These are phyloP conservation scores for Clostera curtula DNA, from an alignment of 2,888 invertebrate genomes.

Conservation along the genomic window DNA sequence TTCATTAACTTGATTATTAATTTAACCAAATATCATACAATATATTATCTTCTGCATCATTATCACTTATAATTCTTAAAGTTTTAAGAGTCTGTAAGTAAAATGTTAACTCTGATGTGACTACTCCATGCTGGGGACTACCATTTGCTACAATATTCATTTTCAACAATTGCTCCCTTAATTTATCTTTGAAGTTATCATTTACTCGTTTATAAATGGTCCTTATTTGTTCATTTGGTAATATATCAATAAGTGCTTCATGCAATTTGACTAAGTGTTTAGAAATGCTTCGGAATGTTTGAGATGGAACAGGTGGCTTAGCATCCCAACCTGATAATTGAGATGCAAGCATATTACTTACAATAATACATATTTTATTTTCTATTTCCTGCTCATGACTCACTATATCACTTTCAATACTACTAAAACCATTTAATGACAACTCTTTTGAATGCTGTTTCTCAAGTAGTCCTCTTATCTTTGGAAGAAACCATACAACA, in stretches of 20 bases:
- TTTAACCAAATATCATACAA: conserved; percentile 89
- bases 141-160: conserved; percentile 95
- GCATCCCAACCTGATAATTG: conserved; percentile 94
- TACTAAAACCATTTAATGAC: conserved; percentile 76
- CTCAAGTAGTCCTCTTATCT: conserved; percentile 81
- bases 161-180: conserved; percentile 87
- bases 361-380: conserved; percentile 92
- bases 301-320: conserved; percentile 95
- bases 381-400: conserved; percentile 95
- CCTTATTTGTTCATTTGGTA: conserved; percentile 87
- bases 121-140: conserved; percentile 96
- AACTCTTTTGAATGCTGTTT: conserved; percentile 69
- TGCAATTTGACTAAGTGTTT: conserved; percentile 92
- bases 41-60: conserved; percentile 83
- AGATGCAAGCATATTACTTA: conserved; percentile 87
- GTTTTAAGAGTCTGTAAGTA: conserved; percentile 91
- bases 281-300: conserved; percentile 89
- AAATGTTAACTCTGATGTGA: conserved; percentile 93
- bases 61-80: conserved; percentile 83
- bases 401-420: conserved; percentile 84
- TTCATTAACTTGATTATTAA: conserved; percentile 35
- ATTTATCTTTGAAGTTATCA: conserved; percentile 88
- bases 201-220: conserved; percentile 86
- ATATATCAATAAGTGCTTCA: conserved; percentile 90
- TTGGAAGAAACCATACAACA: conserved; percentile 85